Base-by-base conservation (phyloP, 1,140 invertebrate genomes). In the Cecropterus lyciades region DNA sequence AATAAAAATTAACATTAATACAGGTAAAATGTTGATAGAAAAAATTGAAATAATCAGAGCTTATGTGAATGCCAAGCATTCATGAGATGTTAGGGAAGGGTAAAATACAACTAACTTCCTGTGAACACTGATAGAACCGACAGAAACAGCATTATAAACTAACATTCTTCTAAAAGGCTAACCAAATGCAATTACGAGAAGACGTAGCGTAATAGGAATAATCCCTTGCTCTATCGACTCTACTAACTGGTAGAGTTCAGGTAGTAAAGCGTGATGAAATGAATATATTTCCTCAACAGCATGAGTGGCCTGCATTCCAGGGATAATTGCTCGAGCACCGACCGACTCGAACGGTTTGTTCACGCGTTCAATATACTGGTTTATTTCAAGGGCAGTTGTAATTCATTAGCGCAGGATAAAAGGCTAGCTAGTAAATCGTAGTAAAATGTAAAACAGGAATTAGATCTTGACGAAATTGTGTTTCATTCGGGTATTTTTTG, bases 231-330 rank as follows among this genome's bases (percentile, higher is more conserved):
- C 15, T 48, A 20, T 48, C 20, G 20, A n/a, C 11, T n/a, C 3
- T 49, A 24, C 20, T 0, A 5, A 43, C 37, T 20, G 20, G 27
- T 30, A 30, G 1, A 10, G 13, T 43, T 16, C 16, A 16, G 37
- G 8, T 24, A 56, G 5, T 8, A 43, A 42, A 24, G 16, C 13
- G 30, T 63, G 48, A 51, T 42, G 59, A 63, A 63, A 67, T 37
- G 40, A 24, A 27, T 27, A 40, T 30, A 15, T 52, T 67, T 60
- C 65, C 65, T 52, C 49, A 51, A 45, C 65, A 59, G 48, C 65
- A 52, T 24, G 65, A 67, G 37, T 40, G 56, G 57, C 65, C 65
- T 60, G 65, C 65, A 67, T 67, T 60, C 65, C 65, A 7, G 6
- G n/a, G 48, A 55, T 67, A 60, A 67, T 67, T 60, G 30, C 33